Base-by-base conservation (phyloP, 2,888 invertebrate species). In the Cyclophora albipunctata region DNA sequence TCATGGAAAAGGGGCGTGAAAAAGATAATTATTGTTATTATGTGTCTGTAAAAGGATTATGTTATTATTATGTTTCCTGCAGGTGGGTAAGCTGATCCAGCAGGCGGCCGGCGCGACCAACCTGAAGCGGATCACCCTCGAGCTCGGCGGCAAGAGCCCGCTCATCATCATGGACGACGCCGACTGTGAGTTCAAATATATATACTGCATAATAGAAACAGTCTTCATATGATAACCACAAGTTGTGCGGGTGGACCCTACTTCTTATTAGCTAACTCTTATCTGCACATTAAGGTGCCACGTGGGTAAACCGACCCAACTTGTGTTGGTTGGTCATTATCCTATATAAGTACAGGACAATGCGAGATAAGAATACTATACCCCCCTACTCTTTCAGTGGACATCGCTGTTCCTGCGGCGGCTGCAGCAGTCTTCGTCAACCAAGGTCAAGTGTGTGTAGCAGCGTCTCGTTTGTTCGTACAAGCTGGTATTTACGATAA, bases 111-210 rank as follows among this genome's bases (percentile, higher is more conserved):
- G 94, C 5, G 88, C 90, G 46, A 91, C 92, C 6, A 96, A 96
- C 72, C 82, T 96, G 58, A 97, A 97, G 72, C 90, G 93, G 44
- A 91, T 96, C 0, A 93, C 93, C 2, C 80, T 97, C 42, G 96
- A 97, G 76, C 86, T 97, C 45, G 96, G 96, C 7, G 97, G 97
- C 58, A 97, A 97, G 76, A 95, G 94, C 72, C 96, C 96, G 2
- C 82, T 95, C 2, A 91, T 97, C 44, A 90, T 97, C 41, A 95
- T 94, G 75, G 90, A 93, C 50, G 95, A 96, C 80, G 93, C 91
- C 6, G 90, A 95, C 70, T 73, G 95, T 94, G 79, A 89, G 90
- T 63, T 7, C 7, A 2, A 42, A 42, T 4, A 4, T 7, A 40
- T 40, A 20, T 20, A 20, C 20, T 20, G 20, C 20, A 20, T 20